These are phyloP conservation scores for Xiphydria camelus DNA, from an alignment of 2,888 invertebrate species.

Conservation along the genomic window DNA sequence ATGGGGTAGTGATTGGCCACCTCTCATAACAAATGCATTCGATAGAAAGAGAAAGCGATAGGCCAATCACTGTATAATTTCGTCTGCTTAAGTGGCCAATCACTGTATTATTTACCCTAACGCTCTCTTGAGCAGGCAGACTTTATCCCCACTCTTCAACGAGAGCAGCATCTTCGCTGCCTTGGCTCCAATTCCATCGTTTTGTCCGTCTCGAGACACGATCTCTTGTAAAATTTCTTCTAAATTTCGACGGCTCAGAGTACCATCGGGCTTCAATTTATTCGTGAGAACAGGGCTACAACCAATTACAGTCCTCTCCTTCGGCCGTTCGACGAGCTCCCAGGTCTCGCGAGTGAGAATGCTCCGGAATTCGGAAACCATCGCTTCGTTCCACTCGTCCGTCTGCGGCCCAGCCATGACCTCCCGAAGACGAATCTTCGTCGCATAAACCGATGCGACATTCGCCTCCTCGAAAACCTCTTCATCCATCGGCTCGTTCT, in stretches of 20 bases:
- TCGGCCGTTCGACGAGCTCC: conserved; percentile 12
- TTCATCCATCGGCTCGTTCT: conserved; percentile 3
- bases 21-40: no score
- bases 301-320: conserved; percentile 5
- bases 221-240: no score
- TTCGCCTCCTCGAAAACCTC: neutral
- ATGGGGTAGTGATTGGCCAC: no score
- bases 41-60: no score
- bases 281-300: conserved; percentile 8
- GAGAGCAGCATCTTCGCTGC: neutral
- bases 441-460: conserved; percentile 1
- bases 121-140: neutral
- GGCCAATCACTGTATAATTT: no score
- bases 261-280: conserved; percentile 10
- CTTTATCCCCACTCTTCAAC: neutral
- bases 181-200: conserved; percentile 29
- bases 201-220: no score
- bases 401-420: conserved; percentile 7
- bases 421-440: conserved; percentile 3
- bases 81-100: no score
- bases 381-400: conserved; percentile 15
- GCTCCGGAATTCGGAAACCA: conserved; percentile 11
- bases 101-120: no score
- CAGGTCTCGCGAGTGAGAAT: conserved; percentile 13
- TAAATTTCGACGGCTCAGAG: conserved; percentile 10